Percentiles rank a stretch among this genome's conserved stretches.
Evolutionary conservation across 1,140 invertebrate species (phyloP).

Genomic region (Pentalonia nigronervosa): DNA sequence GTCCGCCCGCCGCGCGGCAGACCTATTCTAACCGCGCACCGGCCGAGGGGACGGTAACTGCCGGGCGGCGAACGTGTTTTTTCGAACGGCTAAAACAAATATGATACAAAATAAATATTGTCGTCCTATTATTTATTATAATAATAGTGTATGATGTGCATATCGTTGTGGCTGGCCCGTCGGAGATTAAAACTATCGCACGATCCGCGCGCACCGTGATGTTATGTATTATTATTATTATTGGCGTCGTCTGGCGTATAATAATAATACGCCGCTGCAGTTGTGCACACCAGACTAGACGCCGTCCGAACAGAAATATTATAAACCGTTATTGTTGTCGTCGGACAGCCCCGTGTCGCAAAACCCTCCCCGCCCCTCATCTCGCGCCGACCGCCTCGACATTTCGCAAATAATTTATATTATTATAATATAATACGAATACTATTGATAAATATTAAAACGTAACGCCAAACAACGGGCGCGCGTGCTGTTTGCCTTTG

Average conservation of each 20-base stretch:
- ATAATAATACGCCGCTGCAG: neutral
- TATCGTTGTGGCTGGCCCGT: neutral
- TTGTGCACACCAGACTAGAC: neutral
- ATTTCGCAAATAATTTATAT: neutral
- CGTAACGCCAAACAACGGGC: neutral
- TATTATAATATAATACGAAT: neutral
- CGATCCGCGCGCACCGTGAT: neutral
- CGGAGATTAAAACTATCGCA: neutral
- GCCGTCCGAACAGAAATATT: neutral
- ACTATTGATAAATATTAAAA: constrained; percentile 13
- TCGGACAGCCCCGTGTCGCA: too few relatives aligned
- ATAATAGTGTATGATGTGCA: neutral
- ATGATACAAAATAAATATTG: neutral
- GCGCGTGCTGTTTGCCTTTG: neutral
- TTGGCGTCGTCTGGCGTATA: neutral
- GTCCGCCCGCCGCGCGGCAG: too few relatives aligned
- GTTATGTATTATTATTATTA: neutral
- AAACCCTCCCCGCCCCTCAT: too few relatives aligned
- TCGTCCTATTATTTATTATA: neutral
- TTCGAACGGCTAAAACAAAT: constrained; percentile 11
- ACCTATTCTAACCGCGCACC: neutral
- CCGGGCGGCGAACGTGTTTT: neutral
- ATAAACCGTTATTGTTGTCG: neutral
- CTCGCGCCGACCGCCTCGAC: neutral
- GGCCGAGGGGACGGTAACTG: neutral